phyloP scores from a whole-genome alignment of 2,113 vertebrate genomes.

The Ceyx melanurus region DNA sequence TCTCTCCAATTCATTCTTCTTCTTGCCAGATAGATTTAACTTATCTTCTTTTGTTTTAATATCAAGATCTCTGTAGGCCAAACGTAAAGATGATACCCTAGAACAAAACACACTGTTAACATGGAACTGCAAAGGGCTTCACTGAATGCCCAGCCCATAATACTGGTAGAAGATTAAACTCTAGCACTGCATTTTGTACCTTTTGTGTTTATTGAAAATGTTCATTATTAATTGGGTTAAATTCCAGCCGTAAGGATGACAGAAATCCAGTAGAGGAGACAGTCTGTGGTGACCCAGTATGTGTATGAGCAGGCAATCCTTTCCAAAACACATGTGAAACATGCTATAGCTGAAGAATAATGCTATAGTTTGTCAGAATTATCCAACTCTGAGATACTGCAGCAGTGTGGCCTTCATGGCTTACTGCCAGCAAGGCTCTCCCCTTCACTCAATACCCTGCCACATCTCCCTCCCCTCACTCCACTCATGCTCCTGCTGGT shows the following conservation, averaged over 20 bases:
- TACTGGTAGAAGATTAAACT: background rate
- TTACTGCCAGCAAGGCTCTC: background rate
- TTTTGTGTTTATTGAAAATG: background rate
- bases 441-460: no score
- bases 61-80: slow-evolving; percentile 89
- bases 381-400: background rate
- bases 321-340: background rate
- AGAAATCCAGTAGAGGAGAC: background rate
- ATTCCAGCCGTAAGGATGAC: background rate
- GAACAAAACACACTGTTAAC: background rate
- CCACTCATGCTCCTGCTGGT: background rate
- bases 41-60: slow-evolving; percentile 84
- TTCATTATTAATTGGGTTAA: background rate
- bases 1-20: slow-evolving; percentile 85
- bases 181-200: background rate
- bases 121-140: background rate
- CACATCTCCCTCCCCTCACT: background rate
- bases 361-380: background rate
- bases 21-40: slow-evolving; percentile 78
- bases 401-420: background rate
- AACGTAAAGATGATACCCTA: slow-evolving; percentile 83
- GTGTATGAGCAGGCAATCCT: background rate
- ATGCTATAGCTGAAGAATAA: background rate
- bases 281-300: fast-evolving
- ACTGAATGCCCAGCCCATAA: background rate